Evolutionary conservation across 2,797 vertebrate genomes (phyloP), one percentile per base, ranked within the genome.

Genomic region (Borostomias antarcticus): DNA sequence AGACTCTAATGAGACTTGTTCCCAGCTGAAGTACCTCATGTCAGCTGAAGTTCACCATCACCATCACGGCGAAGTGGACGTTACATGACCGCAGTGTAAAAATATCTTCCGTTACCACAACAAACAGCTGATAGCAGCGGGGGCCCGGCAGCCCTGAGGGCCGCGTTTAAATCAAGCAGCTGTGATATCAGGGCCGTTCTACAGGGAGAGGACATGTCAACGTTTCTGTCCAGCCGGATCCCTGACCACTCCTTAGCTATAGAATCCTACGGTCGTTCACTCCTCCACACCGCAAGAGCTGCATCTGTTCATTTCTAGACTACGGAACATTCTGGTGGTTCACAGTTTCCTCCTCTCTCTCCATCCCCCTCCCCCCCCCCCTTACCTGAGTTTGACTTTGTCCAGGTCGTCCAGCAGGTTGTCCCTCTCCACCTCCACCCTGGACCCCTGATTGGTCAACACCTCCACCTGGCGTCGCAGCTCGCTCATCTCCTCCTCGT

Each of bases 401-500:
- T 95, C 95, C 80, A 97, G 82, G 86, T 98, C 96, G 10, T 97
- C 96, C 0, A 79, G 85, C 73, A 98, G 86, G 84, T 98, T 98
- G 90, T 98, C 96, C 0, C 94, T 88, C 84, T 98, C 96, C 0
- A 98, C 91, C 68, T 97, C 96, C 0, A 94, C 88, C 0, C 95
- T 91, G 0, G 94, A 93, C 74, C 94, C 91, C 85, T 98, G 95
- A 85, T 87, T 95, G 85, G 95, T 96, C 81, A 97, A 87, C 54
- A 93, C 67, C 65, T 98, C 96, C 54, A 97, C 87, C 87, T 98
- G 95, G 62, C 94, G 89, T 71, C 95, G 86, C 68, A 98, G 91
- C 75, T 97, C 95, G 7, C 92, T 89, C 93, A 98, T 91, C 89
- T 98, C 95, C 77, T 97, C 95, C 84, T 98, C 95, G 0, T 96